phyloP scores from a whole-genome alignment of 2,113 vertebrate species.

The Grallaria varia region DNA sequence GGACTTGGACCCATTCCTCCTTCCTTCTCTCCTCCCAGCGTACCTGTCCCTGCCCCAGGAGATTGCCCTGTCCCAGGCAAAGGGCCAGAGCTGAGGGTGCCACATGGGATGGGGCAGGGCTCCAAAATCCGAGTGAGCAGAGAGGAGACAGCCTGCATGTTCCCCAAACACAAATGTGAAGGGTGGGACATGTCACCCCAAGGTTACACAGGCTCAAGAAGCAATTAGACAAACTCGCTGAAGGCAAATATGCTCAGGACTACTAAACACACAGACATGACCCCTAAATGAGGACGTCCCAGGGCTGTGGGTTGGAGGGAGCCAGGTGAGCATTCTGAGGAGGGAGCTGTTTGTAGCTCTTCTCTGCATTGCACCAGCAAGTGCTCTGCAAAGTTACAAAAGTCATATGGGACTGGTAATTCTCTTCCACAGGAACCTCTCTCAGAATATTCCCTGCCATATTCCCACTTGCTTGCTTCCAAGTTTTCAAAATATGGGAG shows the following conservation, averaged over 20 bases:
- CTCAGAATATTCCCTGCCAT: background rate
- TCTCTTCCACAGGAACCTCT: background rate
- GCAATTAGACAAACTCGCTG: background rate
- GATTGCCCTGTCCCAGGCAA: background rate
- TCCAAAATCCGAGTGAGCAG: rapidly evolving
- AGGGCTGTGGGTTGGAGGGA: background rate
- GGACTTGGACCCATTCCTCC: background rate
- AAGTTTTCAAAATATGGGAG: background rate
- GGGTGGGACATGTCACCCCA: background rate
- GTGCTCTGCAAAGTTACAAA: background rate
- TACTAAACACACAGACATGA: background rate
- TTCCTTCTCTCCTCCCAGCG: background rate
- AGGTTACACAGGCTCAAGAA: background rate
- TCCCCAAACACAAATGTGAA: background rate
- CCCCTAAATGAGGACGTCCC: background rate
- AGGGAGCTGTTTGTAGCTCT: background rate
- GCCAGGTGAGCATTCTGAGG: background rate
- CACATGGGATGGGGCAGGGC: background rate
- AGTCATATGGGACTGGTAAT: background rate
- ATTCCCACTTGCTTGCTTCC: background rate
- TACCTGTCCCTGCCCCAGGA: background rate
- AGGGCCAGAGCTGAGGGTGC: background rate
- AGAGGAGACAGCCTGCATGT: background rate
- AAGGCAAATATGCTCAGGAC: background rate
- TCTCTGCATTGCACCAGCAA: background rate